Evolutionary conservation across 2,113 vertebrate genomes (phyloP), one percentile per base, ranked within the genome.

Genomic region (Eclectus roratus): DNA sequence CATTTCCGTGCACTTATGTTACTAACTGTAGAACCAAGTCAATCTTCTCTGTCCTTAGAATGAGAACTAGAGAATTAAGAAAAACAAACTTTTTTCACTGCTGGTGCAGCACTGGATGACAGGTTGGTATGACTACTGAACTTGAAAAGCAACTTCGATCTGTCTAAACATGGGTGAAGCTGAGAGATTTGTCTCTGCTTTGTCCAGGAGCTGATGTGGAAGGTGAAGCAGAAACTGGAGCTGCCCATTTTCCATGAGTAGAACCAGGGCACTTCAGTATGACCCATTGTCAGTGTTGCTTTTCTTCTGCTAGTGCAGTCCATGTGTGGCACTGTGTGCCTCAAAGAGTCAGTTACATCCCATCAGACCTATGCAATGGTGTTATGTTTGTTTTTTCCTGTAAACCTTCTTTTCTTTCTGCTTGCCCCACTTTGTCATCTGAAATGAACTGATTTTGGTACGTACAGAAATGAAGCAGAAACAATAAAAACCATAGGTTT

Each of bases 221-320:
- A 63, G 27, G 50, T 56, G 3, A 61, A 41, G 49, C 10, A 49
- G 74, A 74, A 87, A 35, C 23, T 65, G 17, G 11, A 92, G 17
- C 52, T 76, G n/a, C 27, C 29, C 56, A 7, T 66, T 89, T 19
- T 19, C 17, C 15, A 4, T 65, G 60, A 31, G 27, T 53, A 35
- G 39, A 29, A 55, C 17, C 9, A 41, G 12, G 66, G n/a, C 8
- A 10, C 39, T 44, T 84, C 41, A 68, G 28, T 79, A 25, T 35
- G 3, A 21, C 24, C 15, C 6, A 11, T 18, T 73, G 35, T 29
- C 64, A 63, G 60, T 50, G 46, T 10, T 76, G 33, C 10, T 55
- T 52, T 64, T 73, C 29, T 58, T 60, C 46, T 50, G 66, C 68
- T 39, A 0, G 0, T 0, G 0, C 17, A 37, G 28, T 70, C 31